These are phyloP conservation scores for Euplexia lucipara DNA, from an alignment of 2,888 invertebrate genomes.

Conservation along the genomic window DNA sequence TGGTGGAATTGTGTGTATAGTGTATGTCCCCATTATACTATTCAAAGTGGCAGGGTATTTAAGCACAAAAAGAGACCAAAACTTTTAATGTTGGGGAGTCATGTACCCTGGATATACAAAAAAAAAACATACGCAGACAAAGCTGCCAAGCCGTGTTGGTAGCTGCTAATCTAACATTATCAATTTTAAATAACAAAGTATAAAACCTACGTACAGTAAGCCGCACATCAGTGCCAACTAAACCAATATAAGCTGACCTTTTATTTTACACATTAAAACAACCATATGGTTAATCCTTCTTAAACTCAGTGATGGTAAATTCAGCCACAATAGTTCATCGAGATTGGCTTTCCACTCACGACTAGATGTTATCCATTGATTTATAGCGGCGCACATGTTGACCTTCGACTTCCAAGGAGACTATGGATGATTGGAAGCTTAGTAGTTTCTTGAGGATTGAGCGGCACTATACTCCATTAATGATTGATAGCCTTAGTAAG, in stretches of 20 bases:
- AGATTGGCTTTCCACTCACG: conserved; percentile 36
- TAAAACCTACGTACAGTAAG: neutral
- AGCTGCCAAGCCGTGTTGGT: no score
- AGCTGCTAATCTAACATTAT: neutral
- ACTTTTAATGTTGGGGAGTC: no score
- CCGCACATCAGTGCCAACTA: no score
- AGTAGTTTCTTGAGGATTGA: neutral
- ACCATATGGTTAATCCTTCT: conserved; percentile 19
- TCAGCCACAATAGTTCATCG: conserved; percentile 36
- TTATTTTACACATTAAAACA: neutral
- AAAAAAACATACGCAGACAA: no score
- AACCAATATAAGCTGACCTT: no score
- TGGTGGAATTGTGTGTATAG: no score
- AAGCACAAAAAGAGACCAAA: no score
- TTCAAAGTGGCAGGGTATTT: no score
- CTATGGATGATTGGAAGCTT: neutral
- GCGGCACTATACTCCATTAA: no score
- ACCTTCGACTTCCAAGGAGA: conserved; percentile 32
- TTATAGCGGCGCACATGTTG: conserved; percentile 11
- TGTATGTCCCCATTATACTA: no score
- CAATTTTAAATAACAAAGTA: neutral
- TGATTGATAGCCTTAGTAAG: neutral
- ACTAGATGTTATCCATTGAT: conserved; percentile 50
- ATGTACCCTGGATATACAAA: no score
- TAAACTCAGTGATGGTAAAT: conserved; percentile 34